Evolutionary conservation across 2,797 vertebrate genomes (phyloP), one percentile per base, ranked within the genome.

Genomic region (Sternotherus odoratus): DNA sequence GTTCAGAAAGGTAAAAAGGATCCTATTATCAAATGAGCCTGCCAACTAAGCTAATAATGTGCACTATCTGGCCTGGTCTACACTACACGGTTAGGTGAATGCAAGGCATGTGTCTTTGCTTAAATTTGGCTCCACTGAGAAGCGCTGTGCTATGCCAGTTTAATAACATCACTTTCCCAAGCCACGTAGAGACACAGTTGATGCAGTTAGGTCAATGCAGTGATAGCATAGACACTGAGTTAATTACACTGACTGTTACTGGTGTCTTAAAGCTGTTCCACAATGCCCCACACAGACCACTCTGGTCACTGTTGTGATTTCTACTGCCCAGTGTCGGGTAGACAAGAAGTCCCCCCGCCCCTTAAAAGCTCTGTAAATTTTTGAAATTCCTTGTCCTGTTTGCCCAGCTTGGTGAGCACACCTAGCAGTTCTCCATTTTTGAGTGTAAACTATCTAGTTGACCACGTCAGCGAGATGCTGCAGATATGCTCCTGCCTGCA

Each of bases 121-220:
- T 60, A 60, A 60, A 60, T 60, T 33, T 60, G 57, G 28, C 30
- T 33, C 57, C 57, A 33, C 33, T 63, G 33, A 63, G 19, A 63
- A 63, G 33, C 19, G 33, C 60, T 4, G 2, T n/a, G 60, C 33
- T 60, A 63, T 63, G 60, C 60, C 16, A 63, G 19, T 33, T 5
- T n/a, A 63, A n/a, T 8, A n/a, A 17, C 33, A 63, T 16, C 33
- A 63, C 60, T n/a, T n/a, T 30, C 17, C 30, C 17, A 1, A 63
- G 60, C 30, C 6, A 1, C 16, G 1, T 2, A 19, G 60, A 63
- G 16, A 17, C 16, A n/a, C 8, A n/a, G 8, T 63, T 8, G 16
- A n/a, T 17, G 60, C 33, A 60, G 30, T 60, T 15, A 16, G 57
- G 15, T 33, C 7, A 8, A 33, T 8, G 2, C 15, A 33, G 30